Conservation (phyloP, 2,888 invertebrate species). For the Lucinisca nassula region DNA sequence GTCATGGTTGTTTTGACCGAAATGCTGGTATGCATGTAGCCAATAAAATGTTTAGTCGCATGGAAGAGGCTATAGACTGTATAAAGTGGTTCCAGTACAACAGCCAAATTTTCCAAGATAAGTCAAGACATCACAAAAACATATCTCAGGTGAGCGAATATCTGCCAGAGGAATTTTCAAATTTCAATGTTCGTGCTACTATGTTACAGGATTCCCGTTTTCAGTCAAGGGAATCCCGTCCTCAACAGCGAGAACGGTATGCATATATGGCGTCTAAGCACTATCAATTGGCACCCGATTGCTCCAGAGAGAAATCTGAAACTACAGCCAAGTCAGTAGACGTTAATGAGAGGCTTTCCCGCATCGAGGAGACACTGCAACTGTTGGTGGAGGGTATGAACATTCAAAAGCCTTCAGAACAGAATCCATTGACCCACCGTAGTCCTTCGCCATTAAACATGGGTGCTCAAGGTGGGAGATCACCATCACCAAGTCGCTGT, state of each 20-base stretch:
- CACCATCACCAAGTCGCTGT: background rate
- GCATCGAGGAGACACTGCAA: background rate
- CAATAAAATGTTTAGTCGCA: background rate
- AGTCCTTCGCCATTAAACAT: too few species aligned
- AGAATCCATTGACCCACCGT: background rate
- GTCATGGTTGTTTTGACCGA: background rate
- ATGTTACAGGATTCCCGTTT: too few species aligned
- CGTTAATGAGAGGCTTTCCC: background rate
- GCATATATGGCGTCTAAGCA: background rate
- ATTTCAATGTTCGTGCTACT: background rate
- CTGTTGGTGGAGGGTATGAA: background rate
- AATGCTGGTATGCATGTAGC: slow-evolving; percentile 22
- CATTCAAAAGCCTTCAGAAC: too few species aligned
- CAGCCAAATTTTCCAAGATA: background rate
- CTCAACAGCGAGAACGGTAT: background rate
- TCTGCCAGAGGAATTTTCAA: background rate
- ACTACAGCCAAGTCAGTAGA: too few species aligned
- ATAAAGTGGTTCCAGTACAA: slow-evolving; percentile 21
- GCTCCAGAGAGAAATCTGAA: too few species aligned
- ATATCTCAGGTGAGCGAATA: background rate
- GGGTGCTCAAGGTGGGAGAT: too few species aligned
- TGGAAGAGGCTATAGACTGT: slow-evolving; percentile 48
- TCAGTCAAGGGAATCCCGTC: background rate
- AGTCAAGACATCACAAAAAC: background rate
- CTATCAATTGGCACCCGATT: too few species aligned